Percentiles rank a stretch among this genome's conserved stretches.
Evolutionary conservation across 92 coral and sea anemone genomes (phyloP).

Genomic region (Galaxea fascicularis): DNA sequence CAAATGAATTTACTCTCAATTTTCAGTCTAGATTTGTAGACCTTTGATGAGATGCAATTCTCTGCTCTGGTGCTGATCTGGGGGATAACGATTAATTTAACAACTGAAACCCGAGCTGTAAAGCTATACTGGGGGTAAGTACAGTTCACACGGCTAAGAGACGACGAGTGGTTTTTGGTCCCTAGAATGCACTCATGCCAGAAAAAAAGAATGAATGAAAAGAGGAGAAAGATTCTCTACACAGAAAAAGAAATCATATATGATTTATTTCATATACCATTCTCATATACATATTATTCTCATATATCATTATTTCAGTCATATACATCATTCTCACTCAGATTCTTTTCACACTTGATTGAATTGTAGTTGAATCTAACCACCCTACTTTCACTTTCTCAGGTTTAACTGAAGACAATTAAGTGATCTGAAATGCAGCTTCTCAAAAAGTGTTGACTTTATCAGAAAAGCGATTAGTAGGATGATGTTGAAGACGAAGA

Average conservation of each 20-base stretch:
- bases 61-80: background rate
- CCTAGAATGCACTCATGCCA: background rate
- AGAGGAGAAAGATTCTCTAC: too few relatives aligned
- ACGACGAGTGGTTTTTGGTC: background rate
- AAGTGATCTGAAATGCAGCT: background rate
- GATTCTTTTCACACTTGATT: too few relatives aligned
- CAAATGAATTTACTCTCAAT: too few relatives aligned
- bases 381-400: background rate
- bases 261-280: too few relatives aligned
- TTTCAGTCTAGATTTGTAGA: too few relatives aligned
- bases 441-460: background rate
- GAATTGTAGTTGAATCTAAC: background rate
- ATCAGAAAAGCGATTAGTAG: too few relatives aligned
- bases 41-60: background rate
- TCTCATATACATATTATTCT: too few relatives aligned
- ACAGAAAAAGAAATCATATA: too few relatives aligned
- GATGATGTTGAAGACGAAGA: too few relatives aligned
- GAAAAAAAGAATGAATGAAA: background rate
- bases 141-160: background rate
- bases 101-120: background rate
- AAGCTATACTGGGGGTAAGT: constrained; percentile 7
- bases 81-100: background rate
- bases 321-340: too few relatives aligned
- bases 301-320: too few relatives aligned
- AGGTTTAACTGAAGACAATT: too few relatives aligned